These are phyloP conservation scores for Cyclophora punctaria DNA, from an alignment of 2,888 invertebrate genomes.

Conservation along the genomic window DNA sequence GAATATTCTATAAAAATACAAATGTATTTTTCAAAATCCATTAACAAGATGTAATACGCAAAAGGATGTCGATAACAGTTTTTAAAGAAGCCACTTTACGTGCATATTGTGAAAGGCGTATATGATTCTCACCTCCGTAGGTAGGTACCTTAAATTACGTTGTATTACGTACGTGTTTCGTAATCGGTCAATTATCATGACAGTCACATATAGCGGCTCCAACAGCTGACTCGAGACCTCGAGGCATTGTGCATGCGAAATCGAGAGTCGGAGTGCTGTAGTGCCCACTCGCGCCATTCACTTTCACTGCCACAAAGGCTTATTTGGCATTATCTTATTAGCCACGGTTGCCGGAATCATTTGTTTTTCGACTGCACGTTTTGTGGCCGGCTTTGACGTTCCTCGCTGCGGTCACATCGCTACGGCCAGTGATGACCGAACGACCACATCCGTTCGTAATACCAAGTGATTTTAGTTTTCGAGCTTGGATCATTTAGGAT, in stretches of 20 bases:
- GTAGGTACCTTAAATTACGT: slow-evolving; percentile 4
- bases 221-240: slow-evolving; percentile 30
- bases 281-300: slow-evolving; percentile 31
- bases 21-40: too few relatives aligned
- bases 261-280: slow-evolving; percentile 40
- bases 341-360: slow-evolving; percentile 23
- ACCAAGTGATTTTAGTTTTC: slow-evolving; percentile 11
- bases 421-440: slow-evolving; percentile 5
- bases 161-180: slow-evolving; percentile 21
- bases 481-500: slow-evolving; percentile 6
- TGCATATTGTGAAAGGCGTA: too few relatives aligned
- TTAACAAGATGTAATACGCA: too few relatives aligned
- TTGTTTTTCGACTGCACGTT: slow-evolving; percentile 32
- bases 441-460: slow-evolving; percentile 10
- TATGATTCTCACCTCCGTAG: too few relatives aligned
- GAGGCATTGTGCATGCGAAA: slow-evolving; percentile 38
- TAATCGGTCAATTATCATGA: slow-evolving; percentile 24
- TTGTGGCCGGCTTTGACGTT: slow-evolving; percentile 10
- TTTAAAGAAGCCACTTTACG: too few relatives aligned
- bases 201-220: slow-evolving; percentile 16
- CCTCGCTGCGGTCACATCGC: not conserved
- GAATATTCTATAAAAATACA: too few relatives aligned
- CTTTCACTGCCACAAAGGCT: slow-evolving; percentile 48
- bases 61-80: too few relatives aligned
- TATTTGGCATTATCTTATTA: slow-evolving; percentile 43